Conservation (phyloP, 1,140 invertebrate genomes). For the Notospermus geniculatus region DNA sequence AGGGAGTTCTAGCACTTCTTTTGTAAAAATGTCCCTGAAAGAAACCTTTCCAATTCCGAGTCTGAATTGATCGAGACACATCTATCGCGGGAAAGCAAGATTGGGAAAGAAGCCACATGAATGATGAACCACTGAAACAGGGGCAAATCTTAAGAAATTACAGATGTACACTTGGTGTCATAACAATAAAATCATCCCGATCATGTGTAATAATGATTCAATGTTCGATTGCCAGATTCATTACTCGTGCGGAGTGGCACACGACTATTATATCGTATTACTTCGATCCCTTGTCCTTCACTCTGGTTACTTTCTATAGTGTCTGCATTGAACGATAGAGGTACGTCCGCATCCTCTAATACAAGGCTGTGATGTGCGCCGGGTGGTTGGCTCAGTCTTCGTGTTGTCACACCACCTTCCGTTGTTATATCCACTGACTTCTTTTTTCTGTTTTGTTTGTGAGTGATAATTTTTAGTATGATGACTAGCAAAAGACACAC, state of each 20-base stretch:
- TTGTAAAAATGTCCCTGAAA: no score
- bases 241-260: not conserved
- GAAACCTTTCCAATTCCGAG: no score
- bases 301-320: not conserved
- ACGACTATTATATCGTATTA: constrained; percentile 7
- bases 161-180: no score
- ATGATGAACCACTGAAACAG: no score
- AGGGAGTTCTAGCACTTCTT: no score
- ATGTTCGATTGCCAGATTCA: not conserved
- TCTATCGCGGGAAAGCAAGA: no score
- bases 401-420: not conserved
- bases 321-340: not conserved
- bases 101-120: no score
- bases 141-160: no score
- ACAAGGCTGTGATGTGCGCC: not conserved
- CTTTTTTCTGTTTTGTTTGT: constrained; percentile 60
- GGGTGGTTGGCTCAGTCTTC: not conserved
- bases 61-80: no score
- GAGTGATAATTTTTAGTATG: constrained; percentile 64
- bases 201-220: constrained; percentile 10
- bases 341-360: not conserved
- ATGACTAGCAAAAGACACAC: constrained; percentile 68
- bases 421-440: constrained; percentile 43
- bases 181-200: not conserved
- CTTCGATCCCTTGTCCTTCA: not conserved